Percentiles rank a stretch among this genome's conserved stretches.
These are phyloP conservation scores for Camponotus floridanus DNA, from an alignment of 1,140 invertebrate species.

Conservation along the genomic window DNA sequence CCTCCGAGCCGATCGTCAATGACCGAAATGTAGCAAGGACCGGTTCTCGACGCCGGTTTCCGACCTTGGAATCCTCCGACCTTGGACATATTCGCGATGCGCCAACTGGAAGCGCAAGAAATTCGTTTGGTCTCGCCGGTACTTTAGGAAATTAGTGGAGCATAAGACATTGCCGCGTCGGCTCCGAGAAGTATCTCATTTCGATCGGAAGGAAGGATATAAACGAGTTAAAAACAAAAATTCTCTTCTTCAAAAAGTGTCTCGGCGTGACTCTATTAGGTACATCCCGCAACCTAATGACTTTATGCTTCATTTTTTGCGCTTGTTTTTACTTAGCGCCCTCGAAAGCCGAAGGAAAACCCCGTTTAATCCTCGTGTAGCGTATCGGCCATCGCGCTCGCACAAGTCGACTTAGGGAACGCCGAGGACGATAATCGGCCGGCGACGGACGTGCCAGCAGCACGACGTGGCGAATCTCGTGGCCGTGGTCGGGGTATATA, in stretches of 20 bases:
- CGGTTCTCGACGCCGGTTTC: not conserved
- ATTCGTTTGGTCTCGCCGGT: not conserved
- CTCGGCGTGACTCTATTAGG: not conserved
- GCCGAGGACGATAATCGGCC: slow-evolving; percentile 74
- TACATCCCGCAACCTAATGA: not conserved
- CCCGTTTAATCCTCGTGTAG: slow-evolving; percentile 21
- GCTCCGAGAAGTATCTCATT: not conserved
- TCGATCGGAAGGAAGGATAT: not conserved
- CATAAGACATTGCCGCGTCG: not conserved
- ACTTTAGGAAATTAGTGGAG: slow-evolving; percentile 19
- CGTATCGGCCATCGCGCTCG: slow-evolving; percentile 68
- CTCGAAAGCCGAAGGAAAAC: slow-evolving; percentile 13
- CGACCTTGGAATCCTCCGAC: slow-evolving; percentile 45
- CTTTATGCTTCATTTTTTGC: slow-evolving; percentile 17
- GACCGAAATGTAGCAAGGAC: slow-evolving; percentile 65
- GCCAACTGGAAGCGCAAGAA: slow-evolving; percentile 27
- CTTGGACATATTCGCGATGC: slow-evolving; percentile 44
- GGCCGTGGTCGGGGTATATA: slow-evolving; percentile 75
- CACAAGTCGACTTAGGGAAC: slow-evolving; percentile 46
- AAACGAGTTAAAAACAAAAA: not conserved
- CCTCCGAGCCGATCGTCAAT: slow-evolving; percentile 64
- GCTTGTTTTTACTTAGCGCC: not conserved
- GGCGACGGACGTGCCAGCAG: slow-evolving; percentile 48
- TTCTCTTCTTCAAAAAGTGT: not conserved
- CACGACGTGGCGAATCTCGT: slow-evolving; percentile 70